Percentiles rank a stretch among this genome's conserved stretches.
phyloP scores from a whole-genome alignment of 2,797 vertebrate genomes.

The Necrosyrtes monachus region DNA sequence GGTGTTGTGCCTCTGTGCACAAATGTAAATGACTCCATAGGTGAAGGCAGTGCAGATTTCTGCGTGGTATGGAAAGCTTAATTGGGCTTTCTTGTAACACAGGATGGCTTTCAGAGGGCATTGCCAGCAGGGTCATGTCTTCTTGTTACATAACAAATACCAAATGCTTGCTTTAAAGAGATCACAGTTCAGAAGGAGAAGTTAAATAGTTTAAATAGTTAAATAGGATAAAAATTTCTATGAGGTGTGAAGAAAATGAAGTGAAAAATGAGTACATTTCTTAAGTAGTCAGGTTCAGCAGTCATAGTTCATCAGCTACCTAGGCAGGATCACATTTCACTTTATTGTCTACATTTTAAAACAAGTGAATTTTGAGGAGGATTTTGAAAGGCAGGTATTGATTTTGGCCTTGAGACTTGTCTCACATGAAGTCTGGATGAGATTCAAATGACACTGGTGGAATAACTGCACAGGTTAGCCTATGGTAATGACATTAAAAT shows the following conservation, averaged over 20 bases:
- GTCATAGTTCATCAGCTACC: not conserved
- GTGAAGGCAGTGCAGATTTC: not conserved
- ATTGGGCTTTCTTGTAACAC: not conserved
- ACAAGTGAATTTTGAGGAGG: not conserved
- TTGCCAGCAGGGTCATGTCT: not conserved
- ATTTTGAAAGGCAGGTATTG: not conserved
- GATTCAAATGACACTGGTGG: not conserved
- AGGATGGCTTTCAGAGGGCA: not conserved
- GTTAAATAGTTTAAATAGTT: not conserved
- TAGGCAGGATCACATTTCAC: not conserved
- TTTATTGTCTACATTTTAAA: not conserved
- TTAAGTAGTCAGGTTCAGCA: not conserved
- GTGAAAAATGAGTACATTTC: not conserved
- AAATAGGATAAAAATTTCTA: not conserved
- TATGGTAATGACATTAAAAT: not conserved
- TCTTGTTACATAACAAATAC: not conserved
- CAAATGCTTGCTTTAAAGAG: not conserved
- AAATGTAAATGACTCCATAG: not conserved
- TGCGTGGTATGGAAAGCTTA: not conserved
- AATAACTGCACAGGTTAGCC: not conserved
- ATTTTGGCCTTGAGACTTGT: not conserved
- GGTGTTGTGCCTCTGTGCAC: not conserved
- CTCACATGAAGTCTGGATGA: not conserved
- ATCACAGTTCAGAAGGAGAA: not conserved
- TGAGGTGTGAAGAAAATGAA: not conserved